phyloP scores from a whole-genome alignment of 2,797 vertebrate genomes.

The Esox masquinongy region DNA sequence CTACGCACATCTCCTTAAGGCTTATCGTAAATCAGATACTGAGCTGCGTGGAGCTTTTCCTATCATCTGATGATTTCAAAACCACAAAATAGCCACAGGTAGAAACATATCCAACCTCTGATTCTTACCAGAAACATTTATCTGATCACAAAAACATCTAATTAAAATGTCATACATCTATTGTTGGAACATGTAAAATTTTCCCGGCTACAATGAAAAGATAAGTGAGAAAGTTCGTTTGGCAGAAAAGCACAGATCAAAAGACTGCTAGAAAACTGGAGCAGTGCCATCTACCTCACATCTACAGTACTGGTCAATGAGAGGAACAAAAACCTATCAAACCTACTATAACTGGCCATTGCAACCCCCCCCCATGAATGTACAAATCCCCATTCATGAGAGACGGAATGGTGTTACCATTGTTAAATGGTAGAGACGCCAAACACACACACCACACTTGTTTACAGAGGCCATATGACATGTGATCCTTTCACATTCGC shows the following conservation, averaged over 20 bases:
- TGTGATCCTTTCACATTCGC: neutral
- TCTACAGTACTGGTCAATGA: too few species aligned
- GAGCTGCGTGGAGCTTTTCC: neutral
- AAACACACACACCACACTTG: neutral
- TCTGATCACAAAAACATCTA: neutral
- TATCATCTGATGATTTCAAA: neutral
- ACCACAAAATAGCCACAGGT: neutral
- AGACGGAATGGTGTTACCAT: neutral
- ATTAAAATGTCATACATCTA: too few species aligned
- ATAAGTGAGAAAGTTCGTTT: neutral
- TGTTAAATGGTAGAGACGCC: neutral
- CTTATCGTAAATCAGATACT: constrained; percentile 22
- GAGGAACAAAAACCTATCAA: neutral
- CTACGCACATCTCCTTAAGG: constrained; percentile 18
- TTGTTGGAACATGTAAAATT: too few species aligned
- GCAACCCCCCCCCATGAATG: neutral
- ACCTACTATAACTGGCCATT: neutral
- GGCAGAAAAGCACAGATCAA: neutral
- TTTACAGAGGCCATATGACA: neutral
- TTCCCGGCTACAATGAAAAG: neutral
- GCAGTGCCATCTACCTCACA: neutral
- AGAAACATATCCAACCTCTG: neutral
- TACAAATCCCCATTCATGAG: neutral
- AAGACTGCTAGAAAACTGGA: neutral
- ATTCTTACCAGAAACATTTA: neutral